A percentile compares a stretch with the other conserved stretches of the same genome.
phyloP scores from a whole-genome alignment of 2,113 vertebrate genomes.

The Alaudala cheleensis region DNA sequence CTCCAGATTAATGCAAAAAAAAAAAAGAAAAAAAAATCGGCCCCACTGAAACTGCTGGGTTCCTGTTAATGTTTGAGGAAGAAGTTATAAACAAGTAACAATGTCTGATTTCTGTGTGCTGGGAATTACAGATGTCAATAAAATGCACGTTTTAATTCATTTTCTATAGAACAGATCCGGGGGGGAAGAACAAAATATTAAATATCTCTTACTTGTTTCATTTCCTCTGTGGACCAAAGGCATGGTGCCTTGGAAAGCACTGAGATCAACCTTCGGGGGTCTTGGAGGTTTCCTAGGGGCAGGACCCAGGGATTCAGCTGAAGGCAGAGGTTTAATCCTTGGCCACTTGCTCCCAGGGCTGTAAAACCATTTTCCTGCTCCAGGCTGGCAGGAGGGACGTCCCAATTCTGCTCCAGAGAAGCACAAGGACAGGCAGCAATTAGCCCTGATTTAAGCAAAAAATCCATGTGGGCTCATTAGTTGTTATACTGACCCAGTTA shows the following conservation, averaged over 20 bases:
- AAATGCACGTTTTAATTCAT: neutral
- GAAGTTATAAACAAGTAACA: neutral
- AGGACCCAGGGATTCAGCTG: constrained; percentile 44
- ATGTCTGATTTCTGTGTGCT: fast-evolving
- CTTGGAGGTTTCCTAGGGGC: constrained; percentile 75
- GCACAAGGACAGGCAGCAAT: neutral
- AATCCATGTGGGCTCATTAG: neutral
- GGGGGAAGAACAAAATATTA: neutral
- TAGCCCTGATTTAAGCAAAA: neutral
- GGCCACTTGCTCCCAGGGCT: constrained; percentile 26
- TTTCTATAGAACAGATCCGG: neutral
- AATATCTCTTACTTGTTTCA: constrained; percentile 34
- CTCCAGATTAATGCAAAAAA: neutral
- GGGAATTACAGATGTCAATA: neutral
- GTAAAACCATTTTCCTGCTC: neutral
- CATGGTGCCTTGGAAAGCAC: neutral
- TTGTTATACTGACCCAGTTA: neutral
- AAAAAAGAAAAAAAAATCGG: neutral
- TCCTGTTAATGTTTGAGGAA: neutral
- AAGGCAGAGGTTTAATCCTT: constrained; percentile 64
- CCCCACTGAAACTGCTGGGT: neutral
- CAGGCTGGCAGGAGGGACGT: neutral
- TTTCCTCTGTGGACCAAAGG: neutral
- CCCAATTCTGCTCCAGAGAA: neutral
- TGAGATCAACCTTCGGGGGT: constrained; percentile 54